Evolutionary conservation across 30 jellyfish, hydroid and myxozoan genomes (phyloP).

Genomic region (Aurelia coerulea): DNA sequence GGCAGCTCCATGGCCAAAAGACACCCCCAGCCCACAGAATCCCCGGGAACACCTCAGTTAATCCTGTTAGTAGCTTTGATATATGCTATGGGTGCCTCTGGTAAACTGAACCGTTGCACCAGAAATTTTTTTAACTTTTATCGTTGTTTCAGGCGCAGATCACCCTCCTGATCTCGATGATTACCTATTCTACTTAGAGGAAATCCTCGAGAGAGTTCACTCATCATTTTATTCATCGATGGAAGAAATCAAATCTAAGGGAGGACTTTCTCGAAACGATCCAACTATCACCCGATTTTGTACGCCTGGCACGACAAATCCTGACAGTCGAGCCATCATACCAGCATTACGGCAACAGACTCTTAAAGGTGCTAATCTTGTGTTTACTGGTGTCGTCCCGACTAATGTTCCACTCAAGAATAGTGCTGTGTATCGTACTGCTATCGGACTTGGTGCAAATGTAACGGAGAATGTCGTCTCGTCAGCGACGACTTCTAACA

Average conservation of each 20-base stretch:
- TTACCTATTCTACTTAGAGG: constrained; percentile 88
- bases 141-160: constrained; percentile 24
- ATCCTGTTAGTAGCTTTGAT: too few species aligned
- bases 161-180: constrained; percentile 89
- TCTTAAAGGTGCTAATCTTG: constrained; percentile 82
- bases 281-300: constrained; percentile 79
- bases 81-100: too few species aligned
- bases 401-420: constrained; percentile 71
- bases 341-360: constrained; percentile 91
- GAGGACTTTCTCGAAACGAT: constrained; percentile 88
- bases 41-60: too few species aligned
- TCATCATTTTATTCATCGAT: constrained; percentile 83
- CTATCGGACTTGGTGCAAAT: constrained; percentile 91
- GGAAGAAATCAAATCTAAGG: constrained; percentile 85
- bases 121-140: not conserved
- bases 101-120: too few species aligned
- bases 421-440: constrained; percentile 90
- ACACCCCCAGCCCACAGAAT: too few species aligned
- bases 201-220: constrained; percentile 88
- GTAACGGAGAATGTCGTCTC: constrained; percentile 67
- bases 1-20: too few species aligned
- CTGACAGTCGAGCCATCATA: constrained; percentile 83
- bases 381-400: constrained; percentile 96
- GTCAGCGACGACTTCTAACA: not conserved
- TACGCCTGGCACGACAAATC: constrained; percentile 81